phyloP scores from a whole-genome alignment of 1,140 invertebrate species.

The Zaprionus ornatus region DNA sequence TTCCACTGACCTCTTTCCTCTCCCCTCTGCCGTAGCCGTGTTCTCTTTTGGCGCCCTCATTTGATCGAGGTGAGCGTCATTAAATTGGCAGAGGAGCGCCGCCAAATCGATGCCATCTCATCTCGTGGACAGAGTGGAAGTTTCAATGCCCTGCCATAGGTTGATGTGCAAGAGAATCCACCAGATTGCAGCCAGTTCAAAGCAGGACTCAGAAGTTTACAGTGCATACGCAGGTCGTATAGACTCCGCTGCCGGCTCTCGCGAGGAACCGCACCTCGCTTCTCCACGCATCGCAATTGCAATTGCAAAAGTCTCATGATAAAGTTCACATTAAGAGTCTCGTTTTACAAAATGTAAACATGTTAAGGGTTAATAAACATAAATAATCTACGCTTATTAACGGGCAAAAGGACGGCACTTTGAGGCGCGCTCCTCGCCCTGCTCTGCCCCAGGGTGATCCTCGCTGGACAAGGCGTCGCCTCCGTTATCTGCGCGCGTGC shows the following conservation, averaged over 20 bases:
- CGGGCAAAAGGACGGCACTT: constrained; percentile 54
- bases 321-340: constrained; percentile 84
- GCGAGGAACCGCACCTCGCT: constrained; percentile 19
- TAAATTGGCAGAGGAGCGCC: constrained; percentile 75
- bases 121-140: constrained; percentile 20
- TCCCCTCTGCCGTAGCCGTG: neutral
- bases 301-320: constrained; percentile 69
- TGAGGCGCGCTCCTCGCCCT: neutral
- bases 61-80: constrained; percentile 49
- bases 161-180: constrained; percentile 19
- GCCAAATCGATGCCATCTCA: constrained; percentile 64
- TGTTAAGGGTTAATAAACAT: constrained; percentile 84
- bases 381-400: constrained; percentile 84
- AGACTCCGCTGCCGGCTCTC: neutral
- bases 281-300: constrained; percentile 33
- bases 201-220: no score
- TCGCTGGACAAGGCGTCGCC: constrained; percentile 29
- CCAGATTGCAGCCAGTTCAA: neutral
- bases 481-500: constrained; percentile 69
- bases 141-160: constrained; percentile 40
- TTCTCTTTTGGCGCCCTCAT: constrained; percentile 8
- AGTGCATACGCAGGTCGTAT: neutral
- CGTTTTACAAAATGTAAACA: constrained; percentile 84
- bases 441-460: neutral
- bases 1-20: neutral